A percentile compares a stretch with the other conserved stretches of the same genome.
Conservation (phyloP, 2,888 invertebrate genomes). For the Rhaphigaster nebulosa region DNA sequence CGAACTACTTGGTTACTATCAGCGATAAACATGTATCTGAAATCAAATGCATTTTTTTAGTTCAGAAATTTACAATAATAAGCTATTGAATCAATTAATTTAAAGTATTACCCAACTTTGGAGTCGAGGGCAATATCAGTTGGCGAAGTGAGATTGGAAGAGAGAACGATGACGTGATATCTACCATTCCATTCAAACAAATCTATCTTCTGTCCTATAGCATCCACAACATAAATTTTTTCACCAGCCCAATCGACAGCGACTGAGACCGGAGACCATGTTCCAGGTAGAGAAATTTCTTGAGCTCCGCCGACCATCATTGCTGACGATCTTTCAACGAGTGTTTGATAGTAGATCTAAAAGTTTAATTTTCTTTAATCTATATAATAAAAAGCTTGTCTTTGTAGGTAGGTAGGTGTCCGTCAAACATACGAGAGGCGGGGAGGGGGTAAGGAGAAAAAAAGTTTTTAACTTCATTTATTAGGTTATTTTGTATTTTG, state of each 20-base stretch:
- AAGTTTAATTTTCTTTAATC: conserved; percentile 59
- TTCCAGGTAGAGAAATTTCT: conserved; percentile 83
- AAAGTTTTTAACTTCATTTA: too few relatives aligned
- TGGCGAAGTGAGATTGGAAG: conserved; percentile 91
- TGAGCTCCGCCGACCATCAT: conserved; percentile 68
- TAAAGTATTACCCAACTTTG: conserved; percentile 76
- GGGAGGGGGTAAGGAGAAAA: too few relatives aligned
- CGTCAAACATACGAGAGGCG: too few relatives aligned
- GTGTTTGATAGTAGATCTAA: conserved; percentile 76
- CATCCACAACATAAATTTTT: conserved; percentile 95
- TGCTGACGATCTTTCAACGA: conserved; percentile 70
- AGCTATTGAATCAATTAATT: neutral
- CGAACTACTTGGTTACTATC: conserved; percentile 87
- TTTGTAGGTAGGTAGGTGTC: too few relatives aligned
- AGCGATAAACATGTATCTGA: conserved; percentile 82
- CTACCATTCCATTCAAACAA: conserved; percentile 90
- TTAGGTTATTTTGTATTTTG: too few relatives aligned
- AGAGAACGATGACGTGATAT: conserved; percentile 91
- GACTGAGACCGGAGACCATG: conserved; percentile 90
- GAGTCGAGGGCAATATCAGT: conserved; percentile 95
- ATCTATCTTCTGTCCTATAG: conserved; percentile 93
- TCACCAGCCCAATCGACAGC: conserved; percentile 98
- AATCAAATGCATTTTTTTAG: conserved; percentile 56
- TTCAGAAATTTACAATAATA: neutral
- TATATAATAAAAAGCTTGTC: too few relatives aligned